Evolutionary conservation across 2,797 vertebrate species (phyloP), one percentile per base, ranked within the genome.

Genomic region (Mycteria americana): DNA sequence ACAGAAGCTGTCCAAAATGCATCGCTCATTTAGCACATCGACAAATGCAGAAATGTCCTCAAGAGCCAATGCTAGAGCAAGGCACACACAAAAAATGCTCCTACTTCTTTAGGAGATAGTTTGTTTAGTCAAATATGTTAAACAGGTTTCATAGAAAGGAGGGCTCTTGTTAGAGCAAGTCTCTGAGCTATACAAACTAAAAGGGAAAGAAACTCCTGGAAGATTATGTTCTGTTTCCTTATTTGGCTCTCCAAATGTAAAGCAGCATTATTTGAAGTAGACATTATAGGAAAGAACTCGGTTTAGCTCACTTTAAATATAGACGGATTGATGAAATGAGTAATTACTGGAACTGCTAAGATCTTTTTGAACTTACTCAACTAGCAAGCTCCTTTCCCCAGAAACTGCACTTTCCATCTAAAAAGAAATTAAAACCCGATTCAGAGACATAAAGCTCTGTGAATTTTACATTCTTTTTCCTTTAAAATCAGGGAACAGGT

Each of bases 1-100:
- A 96, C 76, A 85, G 89, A 95, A 91, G 94, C 87, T 87, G 85
- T 95, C 97, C 92, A 97, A 96, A 96, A 95, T 82, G 92, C 96
- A 75, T 56, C 43, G 4, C 85, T 95, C 92, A 54, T 72, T 96
- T 88, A 97, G 88, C 53, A 88, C 88, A 13, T 8, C 2, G 60
- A 72, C 87, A 84, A 90, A 97, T 18, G 70, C 70, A 96, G 93
- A 96, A 93, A 95, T 21, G 57, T 73, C 84, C 91, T 95, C 33
- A 11, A 93, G 84, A 95, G 80, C 89, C 94, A 94, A 62, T 7
- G 85, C 73, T 84, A 31, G 70, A 93, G 76, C 41, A 82, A 94
- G 87, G 82, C 62, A 4, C n/a, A 23, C 30, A 31, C 45, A 70
- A 18, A 72, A 93, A 92, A 22, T 5, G 21, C 35, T 94, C 78